Evolutionary conservation across 2,797 vertebrate genomes (phyloP).

Genomic region (Melanotaenia nigrans): DNA sequence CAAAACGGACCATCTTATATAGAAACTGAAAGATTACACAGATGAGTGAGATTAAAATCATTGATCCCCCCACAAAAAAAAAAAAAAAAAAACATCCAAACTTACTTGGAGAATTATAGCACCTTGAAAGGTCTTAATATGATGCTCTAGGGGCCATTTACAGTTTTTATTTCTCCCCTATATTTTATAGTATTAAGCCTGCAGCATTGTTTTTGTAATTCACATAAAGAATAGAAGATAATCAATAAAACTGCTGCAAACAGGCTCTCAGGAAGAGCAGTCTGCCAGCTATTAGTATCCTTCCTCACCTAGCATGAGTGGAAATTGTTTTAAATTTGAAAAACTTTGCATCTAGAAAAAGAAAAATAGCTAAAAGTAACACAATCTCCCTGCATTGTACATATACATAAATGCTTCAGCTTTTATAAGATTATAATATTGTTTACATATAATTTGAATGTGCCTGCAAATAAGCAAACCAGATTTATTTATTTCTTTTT

Average conservation of each 20-base stretch:
- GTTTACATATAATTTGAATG: conserved; percentile 50
- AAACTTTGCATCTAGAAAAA: conserved; percentile 13
- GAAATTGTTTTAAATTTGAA: conserved; percentile 24
- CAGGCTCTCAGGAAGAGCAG: conserved; percentile 36
- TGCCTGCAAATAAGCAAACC: conserved; percentile 28
- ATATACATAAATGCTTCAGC: conserved; percentile 35
- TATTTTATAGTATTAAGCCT: conserved; percentile 7
- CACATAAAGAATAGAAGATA: conserved; percentile 8
- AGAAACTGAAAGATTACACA: not conserved
- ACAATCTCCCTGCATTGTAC: not conserved
- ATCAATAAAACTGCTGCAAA: conserved; percentile 50
- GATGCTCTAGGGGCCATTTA: not conserved
- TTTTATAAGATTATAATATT: conserved; percentile 41
- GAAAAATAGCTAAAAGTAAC: not conserved
- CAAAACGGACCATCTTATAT: not conserved
- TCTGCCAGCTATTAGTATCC: conserved; percentile 23
- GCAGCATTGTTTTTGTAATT: conserved; percentile 28
- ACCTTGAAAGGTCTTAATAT: not conserved
- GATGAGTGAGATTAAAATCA: conserved; percentile 6
- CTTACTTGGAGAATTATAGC: not conserved
- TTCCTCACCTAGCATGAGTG: conserved; percentile 26
- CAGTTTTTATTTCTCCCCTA: not conserved
- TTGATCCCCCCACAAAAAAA: not conserved
- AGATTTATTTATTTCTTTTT: conserved; percentile 35
- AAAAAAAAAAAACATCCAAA: not conserved